Evolutionary conservation across 2,888 invertebrate genomes (phyloP), one percentile per base, ranked within the genome.

Genomic region (Allophyes oxyacanthae): DNA sequence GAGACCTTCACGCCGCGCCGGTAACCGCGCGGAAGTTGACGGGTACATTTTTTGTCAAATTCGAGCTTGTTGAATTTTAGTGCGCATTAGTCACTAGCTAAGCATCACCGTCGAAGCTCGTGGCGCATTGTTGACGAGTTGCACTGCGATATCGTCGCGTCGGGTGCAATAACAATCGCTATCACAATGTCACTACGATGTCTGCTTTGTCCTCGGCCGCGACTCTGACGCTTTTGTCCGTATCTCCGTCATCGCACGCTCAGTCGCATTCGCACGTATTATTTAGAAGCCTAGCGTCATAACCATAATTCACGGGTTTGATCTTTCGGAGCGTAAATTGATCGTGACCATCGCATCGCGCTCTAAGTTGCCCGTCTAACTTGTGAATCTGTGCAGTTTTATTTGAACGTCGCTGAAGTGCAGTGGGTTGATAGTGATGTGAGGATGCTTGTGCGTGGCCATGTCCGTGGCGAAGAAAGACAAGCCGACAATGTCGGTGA

Each of bases 401-500:
- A 65, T 77, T 66, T 32, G 43, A 58, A 63, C 66, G 56, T 72
- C 58, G 66, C 66, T 64, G 55, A 71, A 83, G 85, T 87, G 87
- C 77, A 83, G 85, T 85, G 78, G 67, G 78, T 86, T 82, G 78
- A 75, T 85, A 91, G 94, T 94, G 90, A 91, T 91, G 92, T 91
- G 91, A 92, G 90, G 90, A 90, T 90, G 86, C 72, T 91, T 88
- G 89, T 90, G 87, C 72, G 86, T 88, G 84, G 91, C 86, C 86
- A 93, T 94, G 94, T 92, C 94, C 83, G 81, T 97, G 96, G 96
- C 97, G 95, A 97, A 97, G 95, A 97, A 97, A 94, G 97, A 97
- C 91, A 97, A 97, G 88, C 97, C 97, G 82, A 97, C 97, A 94
- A 97, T 97, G 96, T 97, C 97, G 87, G 97, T 97, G 85, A 96